A percentile compares a stretch with the other conserved stretches of the same genome.
These are phyloP conservation scores for Neocrepidodera transversa DNA, from an alignment of 2,888 invertebrate species.

Conservation along the genomic window DNA sequence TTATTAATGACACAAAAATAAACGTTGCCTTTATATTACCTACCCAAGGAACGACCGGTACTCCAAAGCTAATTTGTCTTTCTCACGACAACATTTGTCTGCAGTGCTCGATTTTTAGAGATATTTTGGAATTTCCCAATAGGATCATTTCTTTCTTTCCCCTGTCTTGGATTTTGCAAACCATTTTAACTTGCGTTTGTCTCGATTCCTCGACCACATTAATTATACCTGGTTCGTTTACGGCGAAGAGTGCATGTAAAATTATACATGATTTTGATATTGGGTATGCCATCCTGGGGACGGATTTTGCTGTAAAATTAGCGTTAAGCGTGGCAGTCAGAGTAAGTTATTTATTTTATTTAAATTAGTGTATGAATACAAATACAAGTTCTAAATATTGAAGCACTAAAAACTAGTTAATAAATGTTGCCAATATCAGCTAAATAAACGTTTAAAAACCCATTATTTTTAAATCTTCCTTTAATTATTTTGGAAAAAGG, in stretches of 20 bases:
- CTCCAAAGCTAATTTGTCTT: constrained; percentile 50
- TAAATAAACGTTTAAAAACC: neutral
- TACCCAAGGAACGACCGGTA: constrained; percentile 49
- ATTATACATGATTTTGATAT: constrained; percentile 53
- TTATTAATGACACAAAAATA: constrained; percentile 44
- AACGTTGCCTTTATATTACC: constrained; percentile 52
- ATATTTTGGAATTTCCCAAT: constrained; percentile 43
- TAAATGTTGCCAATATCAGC: no score
- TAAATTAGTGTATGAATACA: no score
- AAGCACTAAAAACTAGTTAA: neutral
- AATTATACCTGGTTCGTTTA: constrained; percentile 47
- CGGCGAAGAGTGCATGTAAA: constrained; percentile 50
- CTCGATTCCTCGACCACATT: constrained; percentile 46
- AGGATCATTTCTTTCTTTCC: constrained; percentile 53
- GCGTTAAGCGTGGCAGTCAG: constrained; percentile 47
- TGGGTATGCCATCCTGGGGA: constrained; percentile 48
- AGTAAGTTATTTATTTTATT: no score
- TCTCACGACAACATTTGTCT: constrained; percentile 50
- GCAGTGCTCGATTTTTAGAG: constrained; percentile 43
- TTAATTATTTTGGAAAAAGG: no score
- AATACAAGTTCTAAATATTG: no score
- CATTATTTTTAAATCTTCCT: no score
- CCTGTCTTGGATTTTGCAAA: constrained; percentile 49
- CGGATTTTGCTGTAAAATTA: constrained; percentile 48
- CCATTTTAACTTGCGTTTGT: constrained; percentile 47